Evolutionary conservation across 2,797 vertebrate genomes (phyloP).

Genomic region (Ctenochaetus hawaiiensis): DNA sequence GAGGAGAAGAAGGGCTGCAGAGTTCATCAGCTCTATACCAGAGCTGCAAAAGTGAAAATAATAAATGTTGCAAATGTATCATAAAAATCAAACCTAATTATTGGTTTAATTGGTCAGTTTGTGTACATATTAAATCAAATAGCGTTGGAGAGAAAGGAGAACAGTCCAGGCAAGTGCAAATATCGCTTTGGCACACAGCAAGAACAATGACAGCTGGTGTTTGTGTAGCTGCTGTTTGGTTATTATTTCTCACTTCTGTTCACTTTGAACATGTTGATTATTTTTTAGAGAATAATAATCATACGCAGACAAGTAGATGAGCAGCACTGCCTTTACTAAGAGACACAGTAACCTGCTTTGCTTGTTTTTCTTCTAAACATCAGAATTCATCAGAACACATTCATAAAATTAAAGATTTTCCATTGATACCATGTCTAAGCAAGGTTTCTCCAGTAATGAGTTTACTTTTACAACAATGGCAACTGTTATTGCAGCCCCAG

Average conservation of each 20-base stretch:
- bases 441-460: too few species aligned
- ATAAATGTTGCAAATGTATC: background rate
- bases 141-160: background rate
- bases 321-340: background rate
- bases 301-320: background rate
- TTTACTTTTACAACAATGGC: too few species aligned
- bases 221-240: conserved; percentile 20
- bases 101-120: background rate
- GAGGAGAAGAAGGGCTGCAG: conserved; percentile 91
- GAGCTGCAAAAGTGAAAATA: conserved; percentile 78
- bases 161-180: background rate
- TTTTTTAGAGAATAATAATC: background rate
- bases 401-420: too few species aligned
- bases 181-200: background rate
- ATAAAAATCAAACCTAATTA: background rate
- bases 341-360: background rate
- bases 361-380: background rate
- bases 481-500: too few species aligned
- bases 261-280: background rate
- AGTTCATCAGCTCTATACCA: conserved; percentile 94
- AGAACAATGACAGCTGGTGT: conserved; percentile 24
- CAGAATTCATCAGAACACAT: too few species aligned
- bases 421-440: too few species aligned
- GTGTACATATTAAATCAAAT: background rate
- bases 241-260: conserved; percentile 34